Evolutionary conservation across 2,113 vertebrate genomes (phyloP), one percentile per base, ranked within the genome.

Genomic region (Lutjanus erythropterus): DNA sequence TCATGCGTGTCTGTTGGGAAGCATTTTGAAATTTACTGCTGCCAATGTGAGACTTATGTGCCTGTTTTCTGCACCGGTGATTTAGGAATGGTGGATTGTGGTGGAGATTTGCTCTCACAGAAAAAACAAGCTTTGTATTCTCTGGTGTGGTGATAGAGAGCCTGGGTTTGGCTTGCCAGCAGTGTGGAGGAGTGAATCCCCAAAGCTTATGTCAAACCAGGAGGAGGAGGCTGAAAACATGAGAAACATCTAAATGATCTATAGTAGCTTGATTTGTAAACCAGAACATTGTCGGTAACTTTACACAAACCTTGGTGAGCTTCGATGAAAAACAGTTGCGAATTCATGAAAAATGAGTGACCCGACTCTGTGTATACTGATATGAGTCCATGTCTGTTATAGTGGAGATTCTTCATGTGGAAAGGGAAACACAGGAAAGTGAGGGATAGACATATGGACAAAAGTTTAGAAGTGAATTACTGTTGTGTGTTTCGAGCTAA

Each of bases 161-260:
- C 73, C 75, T 53, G 71, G 71, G 31, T 23, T 64, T 65, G 65
- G 81, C 37, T 78, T 80, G 85, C 78, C 71, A 85, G 66, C 33
- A 56, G 41, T 83, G 79, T 64, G 76, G 68, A 44, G 78, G 84
- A 89, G 69, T 78, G 69, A 81, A 86, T 83, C 71, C 53, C 67
- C 55, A 79, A 81, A 77, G 73, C 75, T 83, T 49, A 85, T 89
- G 79, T 91, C 87, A 90, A 92, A 86, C 67, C 72, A 68, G 81
- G 75, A n/a, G n/a, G 58, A 88, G 88, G 89, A 80, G 59, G 47
- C 49, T 66, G 64, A 85, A 77, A 71, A 84, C 82, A 83, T 15
- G 58, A 82, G 66, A 77, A 74, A 78, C 61, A 67, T 55, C 41
- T 31, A 75, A 72, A 75, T 64, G 78, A 85, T 81, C 72, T 61